These are phyloP conservation scores for Columba livia DNA, from an alignment of 2,113 vertebrate species.

Conservation along the genomic window DNA sequence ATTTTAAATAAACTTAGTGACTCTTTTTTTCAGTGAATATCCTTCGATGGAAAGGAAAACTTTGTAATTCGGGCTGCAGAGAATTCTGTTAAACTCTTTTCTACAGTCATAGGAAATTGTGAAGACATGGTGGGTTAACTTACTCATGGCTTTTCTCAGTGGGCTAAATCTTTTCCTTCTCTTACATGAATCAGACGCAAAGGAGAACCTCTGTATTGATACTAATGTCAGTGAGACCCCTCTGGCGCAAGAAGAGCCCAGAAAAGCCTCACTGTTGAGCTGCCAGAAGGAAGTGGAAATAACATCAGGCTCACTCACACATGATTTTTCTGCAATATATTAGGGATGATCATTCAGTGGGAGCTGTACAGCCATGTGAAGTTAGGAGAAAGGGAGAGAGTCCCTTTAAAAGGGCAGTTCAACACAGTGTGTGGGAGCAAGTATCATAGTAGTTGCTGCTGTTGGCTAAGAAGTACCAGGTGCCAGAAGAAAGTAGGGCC, in stretches of 20 bases:
- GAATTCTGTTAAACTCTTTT: not conserved
- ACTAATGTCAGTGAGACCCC: not conserved
- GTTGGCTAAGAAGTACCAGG: not conserved
- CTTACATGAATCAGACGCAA: not conserved
- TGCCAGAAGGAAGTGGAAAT: not conserved
- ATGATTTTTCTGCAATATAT: not conserved
- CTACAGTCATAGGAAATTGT: not conserved
- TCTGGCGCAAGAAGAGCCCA: not conserved
- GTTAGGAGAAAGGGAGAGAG: not conserved
- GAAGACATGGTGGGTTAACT: not conserved
- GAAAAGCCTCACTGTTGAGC: not conserved
- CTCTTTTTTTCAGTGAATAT: not conserved
- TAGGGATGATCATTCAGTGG: not conserved
- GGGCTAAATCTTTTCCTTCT: not conserved
- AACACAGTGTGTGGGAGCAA: not conserved
- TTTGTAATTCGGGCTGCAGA: not conserved
- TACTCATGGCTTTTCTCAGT: not conserved
- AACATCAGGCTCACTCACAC: rapidly evolving
- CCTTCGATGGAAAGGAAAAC: not conserved
- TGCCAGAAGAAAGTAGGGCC: not conserved
- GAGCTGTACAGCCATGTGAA: not conserved
- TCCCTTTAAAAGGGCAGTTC: not conserved
- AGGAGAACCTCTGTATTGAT: not conserved
- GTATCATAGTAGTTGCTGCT: not conserved
- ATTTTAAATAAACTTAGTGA: not conserved